A percentile compares a stretch with the other conserved stretches of the same genome.
phyloP scores from a whole-genome alignment of 2,113 vertebrate genomes.

The Cyprinus carpio region DNA sequence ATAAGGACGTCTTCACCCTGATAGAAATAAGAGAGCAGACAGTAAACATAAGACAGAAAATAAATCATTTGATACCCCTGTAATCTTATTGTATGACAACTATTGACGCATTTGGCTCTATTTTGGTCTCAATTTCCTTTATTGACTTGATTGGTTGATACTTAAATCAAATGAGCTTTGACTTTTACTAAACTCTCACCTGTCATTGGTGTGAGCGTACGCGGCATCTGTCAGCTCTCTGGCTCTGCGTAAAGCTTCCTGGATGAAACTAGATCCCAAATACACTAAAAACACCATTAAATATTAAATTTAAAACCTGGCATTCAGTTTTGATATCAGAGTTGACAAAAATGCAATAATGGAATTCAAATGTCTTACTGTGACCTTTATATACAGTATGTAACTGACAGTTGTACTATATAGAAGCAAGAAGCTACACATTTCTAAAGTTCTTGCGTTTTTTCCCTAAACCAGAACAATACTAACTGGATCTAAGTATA shows the following conservation, averaged over 20 bases:
- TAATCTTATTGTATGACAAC: background rate
- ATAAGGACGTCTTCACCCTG: conserved; percentile 73
- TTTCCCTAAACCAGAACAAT: background rate
- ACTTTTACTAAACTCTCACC: conserved; percentile 57
- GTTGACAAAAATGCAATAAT: background rate
- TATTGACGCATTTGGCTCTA: background rate
- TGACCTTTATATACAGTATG: background rate
- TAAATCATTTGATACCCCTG: background rate
- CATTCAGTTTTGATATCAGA: background rate
- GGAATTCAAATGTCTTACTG: background rate
- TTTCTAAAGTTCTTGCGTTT: background rate
- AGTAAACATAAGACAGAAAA: background rate
- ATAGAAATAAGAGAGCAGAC: background rate
- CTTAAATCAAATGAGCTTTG: background rate
- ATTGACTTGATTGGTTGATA: background rate
- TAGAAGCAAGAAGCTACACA: background rate
- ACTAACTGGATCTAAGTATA: background rate
- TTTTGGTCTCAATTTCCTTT: background rate
- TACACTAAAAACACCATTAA: conserved; percentile 42
- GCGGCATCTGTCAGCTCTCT: conserved; percentile 72
- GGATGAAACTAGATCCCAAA: conserved; percentile 67
- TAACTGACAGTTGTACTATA: no score
- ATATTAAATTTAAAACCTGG: background rate
- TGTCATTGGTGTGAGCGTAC: conserved; percentile 72
- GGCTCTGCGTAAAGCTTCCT: conserved; percentile 72